Evolutionary conservation across 2,888 invertebrate genomes (phyloP).

Genomic region (Mimachlamys varia): DNA sequence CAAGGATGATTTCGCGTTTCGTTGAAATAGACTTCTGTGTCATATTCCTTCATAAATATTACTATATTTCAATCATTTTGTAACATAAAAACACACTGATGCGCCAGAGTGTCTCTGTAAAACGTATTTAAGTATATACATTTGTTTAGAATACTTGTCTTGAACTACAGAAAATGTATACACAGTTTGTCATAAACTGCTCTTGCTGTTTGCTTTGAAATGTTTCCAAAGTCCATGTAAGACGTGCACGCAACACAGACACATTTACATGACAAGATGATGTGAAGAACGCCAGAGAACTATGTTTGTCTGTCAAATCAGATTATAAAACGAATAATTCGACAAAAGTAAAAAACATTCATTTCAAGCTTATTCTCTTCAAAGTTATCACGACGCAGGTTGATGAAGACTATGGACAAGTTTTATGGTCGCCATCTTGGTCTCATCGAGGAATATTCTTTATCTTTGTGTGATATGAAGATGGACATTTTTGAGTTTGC

Average conservation of each 20-base stretch:
- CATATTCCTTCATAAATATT: background rate
- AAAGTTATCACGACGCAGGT: too few species aligned
- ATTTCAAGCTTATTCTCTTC: background rate
- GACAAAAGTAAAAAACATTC: background rate
- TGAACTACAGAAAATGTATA: background rate
- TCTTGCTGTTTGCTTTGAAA: background rate
- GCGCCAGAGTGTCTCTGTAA: background rate
- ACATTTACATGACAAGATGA: background rate
- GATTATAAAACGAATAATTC: background rate
- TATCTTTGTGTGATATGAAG: too few species aligned
- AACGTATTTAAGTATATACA: background rate
- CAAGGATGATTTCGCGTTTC: too few species aligned
- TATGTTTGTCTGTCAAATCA: background rate
- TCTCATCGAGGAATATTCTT: too few species aligned
- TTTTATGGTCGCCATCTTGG: too few species aligned
- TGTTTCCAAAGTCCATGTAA: background rate
- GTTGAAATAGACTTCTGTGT: background rate
- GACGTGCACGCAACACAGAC: background rate
- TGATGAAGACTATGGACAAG: too few species aligned
- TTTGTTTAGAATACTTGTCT: background rate
- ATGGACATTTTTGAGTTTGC: too few species aligned
- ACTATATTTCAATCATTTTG: background rate
- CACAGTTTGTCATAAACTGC: background rate
- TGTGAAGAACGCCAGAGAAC: background rate
- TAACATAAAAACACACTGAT: background rate